Base-by-base conservation (phyloP, 2,888 invertebrate genomes). In the Cryptocephalus primarius region DNA sequence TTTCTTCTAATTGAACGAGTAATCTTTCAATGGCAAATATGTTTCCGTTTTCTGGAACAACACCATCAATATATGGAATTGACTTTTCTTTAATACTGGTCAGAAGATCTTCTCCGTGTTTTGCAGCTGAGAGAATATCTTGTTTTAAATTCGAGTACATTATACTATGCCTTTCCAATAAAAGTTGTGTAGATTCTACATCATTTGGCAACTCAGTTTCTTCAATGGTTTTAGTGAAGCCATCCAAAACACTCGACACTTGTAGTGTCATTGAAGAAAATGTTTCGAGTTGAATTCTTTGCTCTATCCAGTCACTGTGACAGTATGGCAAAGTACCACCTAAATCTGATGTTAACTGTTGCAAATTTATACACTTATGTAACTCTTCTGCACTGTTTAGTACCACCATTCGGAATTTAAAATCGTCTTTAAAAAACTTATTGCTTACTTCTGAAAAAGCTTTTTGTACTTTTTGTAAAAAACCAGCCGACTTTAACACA, bases 401-500 rank as follows among this genome's bases (percentile, higher is more conserved):
- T 49, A 94, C 82, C 51, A 92, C 79, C 62, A 92, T 88, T 63
- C 88, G 82, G 71, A 93, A 93, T 66, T 90, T 85, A 68, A 92
- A 90, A 68, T 92, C 91, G 61, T 94, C 93, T 66, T 89, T 88
- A 65, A 89, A 89, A 55, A 89, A 75, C 64, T 88, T 89, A 65
- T 83, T 87, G 72, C 94, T 92, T 56, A 93, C 89, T 79, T 96
- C 96, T 2, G 92, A 91, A 57, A 96, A 81, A 33, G 95, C 94
- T 71, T 95, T 90, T 72, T 96, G 96, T 58, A 97, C 94, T 71
- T 95, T 90, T 72, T 96, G 96, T 58, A 97, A 79, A 68, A 96
- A 93, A 57, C 95, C 91, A 46, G 86, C 85, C 14, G 96, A 96
- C 54, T 94, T 81, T 47, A 95, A 75, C 22, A 95, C 89, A 72